These are phyloP conservation scores for Parnassius orleans DNA, from an alignment of 2,888 invertebrate species.

Conservation along the genomic window DNA sequence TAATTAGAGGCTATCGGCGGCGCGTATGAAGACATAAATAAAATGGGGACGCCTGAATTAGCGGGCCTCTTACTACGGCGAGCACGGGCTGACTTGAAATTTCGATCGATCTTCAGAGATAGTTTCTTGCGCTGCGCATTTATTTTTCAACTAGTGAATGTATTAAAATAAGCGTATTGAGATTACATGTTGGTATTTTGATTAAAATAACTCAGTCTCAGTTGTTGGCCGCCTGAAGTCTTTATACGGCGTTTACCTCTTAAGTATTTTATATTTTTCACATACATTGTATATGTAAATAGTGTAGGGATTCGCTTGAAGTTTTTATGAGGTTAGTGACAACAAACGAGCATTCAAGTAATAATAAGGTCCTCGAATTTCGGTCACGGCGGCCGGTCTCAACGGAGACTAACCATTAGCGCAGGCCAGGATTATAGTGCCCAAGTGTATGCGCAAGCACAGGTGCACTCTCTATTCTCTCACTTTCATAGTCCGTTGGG, in stretches of 20 bases:
- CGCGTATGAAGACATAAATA: constrained; percentile 80
- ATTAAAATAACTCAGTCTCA: constrained; percentile 18
- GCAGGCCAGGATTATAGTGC: too few species aligned
- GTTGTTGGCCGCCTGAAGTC: background rate
- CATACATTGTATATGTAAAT: too few species aligned
- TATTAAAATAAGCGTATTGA: constrained; percentile 18
- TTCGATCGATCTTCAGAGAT: constrained; percentile 60
- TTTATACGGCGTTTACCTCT: constrained; percentile 16
- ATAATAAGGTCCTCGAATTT: too few species aligned
- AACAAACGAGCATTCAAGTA: too few species aligned
- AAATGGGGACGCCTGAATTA: constrained; percentile 69
- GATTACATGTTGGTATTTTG: constrained; percentile 22
- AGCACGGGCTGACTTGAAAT: constrained; percentile 54
- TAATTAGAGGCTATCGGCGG: constrained; percentile 80
- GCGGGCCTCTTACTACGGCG: constrained; percentile 48
- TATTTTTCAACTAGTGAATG: constrained; percentile 16
- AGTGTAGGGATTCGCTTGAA: too few species aligned
- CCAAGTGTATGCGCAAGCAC: too few species aligned
- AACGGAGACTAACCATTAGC: too few species aligned
- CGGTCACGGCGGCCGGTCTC: too few species aligned
- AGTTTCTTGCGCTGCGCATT: constrained; percentile 43
- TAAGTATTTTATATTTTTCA: background rate
- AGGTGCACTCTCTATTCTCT: too few species aligned
- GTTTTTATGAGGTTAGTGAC: too few species aligned
- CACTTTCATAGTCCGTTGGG: too few species aligned